These are phyloP conservation scores for Cyrtorhinus lividipennis DNA, from an alignment of 1,140 invertebrate genomes.

Conservation along the genomic window DNA sequence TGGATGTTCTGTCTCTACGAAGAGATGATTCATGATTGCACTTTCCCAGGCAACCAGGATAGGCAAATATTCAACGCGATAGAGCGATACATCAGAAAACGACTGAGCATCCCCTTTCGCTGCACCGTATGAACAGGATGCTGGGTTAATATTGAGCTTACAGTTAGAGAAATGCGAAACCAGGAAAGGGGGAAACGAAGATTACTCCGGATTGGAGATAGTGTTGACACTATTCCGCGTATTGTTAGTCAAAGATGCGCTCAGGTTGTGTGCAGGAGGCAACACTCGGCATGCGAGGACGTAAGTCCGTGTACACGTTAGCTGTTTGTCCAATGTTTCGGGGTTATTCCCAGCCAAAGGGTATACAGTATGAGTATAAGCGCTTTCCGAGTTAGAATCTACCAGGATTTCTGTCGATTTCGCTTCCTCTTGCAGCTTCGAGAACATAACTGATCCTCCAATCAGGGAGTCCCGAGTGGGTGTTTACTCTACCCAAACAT, in stretches of 20 bases:
- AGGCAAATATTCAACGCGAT: background rate
- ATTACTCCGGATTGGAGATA: background rate
- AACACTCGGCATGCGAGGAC: too few relatives aligned
- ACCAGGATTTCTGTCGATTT: background rate
- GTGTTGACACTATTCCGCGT: background rate
- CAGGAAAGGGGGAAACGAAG: background rate
- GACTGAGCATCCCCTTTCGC: background rate
- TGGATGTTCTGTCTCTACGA: too few relatives aligned
- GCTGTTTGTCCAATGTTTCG: slow-evolving; percentile 3
- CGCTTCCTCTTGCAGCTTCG: background rate
- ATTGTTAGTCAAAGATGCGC: slow-evolving; percentile 8
- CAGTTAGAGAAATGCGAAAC: background rate
- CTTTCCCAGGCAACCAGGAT: too few relatives aligned
- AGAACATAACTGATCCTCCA: background rate
- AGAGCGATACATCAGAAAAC: background rate
- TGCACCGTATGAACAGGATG: background rate
- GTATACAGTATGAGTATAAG: too few relatives aligned
- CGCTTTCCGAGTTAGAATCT: background rate
- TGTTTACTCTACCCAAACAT: background rate
- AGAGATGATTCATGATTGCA: too few relatives aligned
- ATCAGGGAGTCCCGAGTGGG: background rate
- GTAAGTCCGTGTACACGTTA: background rate
- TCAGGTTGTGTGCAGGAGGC: background rate
- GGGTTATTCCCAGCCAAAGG: background rate
- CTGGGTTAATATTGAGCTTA: background rate